Evolutionary conservation across 2,797 vertebrate genomes (phyloP).

Genomic region (Chloroceryle inda): DNA sequence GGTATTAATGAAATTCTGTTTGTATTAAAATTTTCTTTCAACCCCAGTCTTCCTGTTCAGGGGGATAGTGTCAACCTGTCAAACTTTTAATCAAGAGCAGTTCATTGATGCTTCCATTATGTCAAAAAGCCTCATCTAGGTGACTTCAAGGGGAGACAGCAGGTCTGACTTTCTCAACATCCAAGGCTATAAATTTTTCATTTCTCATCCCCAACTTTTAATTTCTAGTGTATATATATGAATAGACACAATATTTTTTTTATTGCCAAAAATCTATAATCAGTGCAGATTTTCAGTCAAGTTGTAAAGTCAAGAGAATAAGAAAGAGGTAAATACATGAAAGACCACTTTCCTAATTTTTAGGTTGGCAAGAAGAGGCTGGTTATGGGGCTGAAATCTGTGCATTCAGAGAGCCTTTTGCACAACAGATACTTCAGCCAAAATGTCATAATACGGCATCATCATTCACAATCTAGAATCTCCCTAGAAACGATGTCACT

Average conservation of each 20-base stretch:
- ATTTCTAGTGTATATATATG: background rate
- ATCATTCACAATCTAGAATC: background rate
- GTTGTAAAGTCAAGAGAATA: background rate
- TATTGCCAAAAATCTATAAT: background rate
- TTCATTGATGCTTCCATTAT: constrained; percentile 72
- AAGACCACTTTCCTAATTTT: background rate
- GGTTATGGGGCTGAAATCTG: background rate
- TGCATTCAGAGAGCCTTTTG: background rate
- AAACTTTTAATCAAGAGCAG: constrained; percentile 68
- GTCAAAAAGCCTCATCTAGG: constrained; percentile 63
- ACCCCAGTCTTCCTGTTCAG: constrained; percentile 48
- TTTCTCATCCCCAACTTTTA: background rate
- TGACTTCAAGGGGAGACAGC: constrained; percentile 69
- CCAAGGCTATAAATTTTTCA: constrained; percentile 59
- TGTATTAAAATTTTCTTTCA: constrained; percentile 78
- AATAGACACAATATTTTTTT: background rate
- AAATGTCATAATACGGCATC: background rate
- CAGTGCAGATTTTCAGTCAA: background rate
- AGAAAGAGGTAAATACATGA: background rate
- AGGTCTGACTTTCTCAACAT: constrained; percentile 57
- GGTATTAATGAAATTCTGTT: constrained; percentile 80
- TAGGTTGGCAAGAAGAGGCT: background rate
- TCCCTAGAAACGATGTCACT: background rate
- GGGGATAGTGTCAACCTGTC: constrained; percentile 74
- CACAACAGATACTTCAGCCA: background rate